Base-by-base conservation (phyloP, 2,797 vertebrate genomes). In the Rhinichthys osculus region DNA sequence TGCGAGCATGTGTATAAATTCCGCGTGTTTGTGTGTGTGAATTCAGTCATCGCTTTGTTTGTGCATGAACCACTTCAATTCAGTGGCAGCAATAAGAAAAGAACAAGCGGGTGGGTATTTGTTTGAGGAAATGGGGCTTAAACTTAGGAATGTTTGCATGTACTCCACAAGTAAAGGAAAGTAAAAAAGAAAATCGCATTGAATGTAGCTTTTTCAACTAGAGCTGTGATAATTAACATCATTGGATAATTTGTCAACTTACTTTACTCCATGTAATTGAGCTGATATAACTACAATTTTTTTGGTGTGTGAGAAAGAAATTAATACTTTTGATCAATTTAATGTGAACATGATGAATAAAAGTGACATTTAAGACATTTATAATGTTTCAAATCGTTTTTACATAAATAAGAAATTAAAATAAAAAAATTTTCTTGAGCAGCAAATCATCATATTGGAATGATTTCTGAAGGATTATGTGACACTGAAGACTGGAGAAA, bases 21-120 rank as follows among this genome's bases (percentile, higher is more conserved):
- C 27, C 5, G 11, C 13, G 21, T 78, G 74, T 78, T 85, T 78
- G 83, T 52, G 27, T 84, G 2, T 59, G 52, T 47, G 52, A 77
- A 54, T 30, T 54, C 8, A 16, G 77, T 11, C 16, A 44, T 16
- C 1, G 11, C 13, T 72, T 50, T 35, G 7, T 17, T 42, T 64
- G 33, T 35, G 27, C 71, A 74, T 17, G 7, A 13, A 42, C 11
- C 4, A 5, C 47, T 38, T 76, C 10, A n/a, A 42, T n/a, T 66
- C 2, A 72, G n/a, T 4, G 7, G 42, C 42, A 66, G 59, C 59
- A 38, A 54, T 30, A 7, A 47, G 42, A 19, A 40, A 33, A 50
- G 5, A 9, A 54, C 11, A 14, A 74, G 30, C 2, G 44, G 69
- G n/a, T 44, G 71, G 47, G 14, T 40, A 47, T 80, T 80, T 35